Evolutionary conservation across 2,797 vertebrate species (phyloP), one percentile per base, ranked within the genome.

Genomic region (Micropoecilia bifurca): DNA sequence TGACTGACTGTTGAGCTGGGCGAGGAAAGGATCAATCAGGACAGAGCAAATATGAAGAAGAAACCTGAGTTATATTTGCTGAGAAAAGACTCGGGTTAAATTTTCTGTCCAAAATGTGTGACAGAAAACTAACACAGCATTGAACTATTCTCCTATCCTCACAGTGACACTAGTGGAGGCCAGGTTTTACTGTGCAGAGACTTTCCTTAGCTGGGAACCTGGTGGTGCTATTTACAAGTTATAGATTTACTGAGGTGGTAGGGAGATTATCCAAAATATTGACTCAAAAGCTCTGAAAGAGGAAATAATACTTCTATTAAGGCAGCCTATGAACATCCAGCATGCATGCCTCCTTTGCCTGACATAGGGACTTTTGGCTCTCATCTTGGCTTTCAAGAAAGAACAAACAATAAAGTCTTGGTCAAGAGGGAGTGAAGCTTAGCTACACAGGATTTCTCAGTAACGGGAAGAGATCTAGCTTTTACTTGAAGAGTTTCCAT

Each of bases 321-420:
- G 66, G 41, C 22, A 6, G 22, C n/a, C 3, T 81, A 66, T 89
- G 83, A 88, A 88, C 80, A 84, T 79, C 76, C 90, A 80, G 61
- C 30, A 39, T 18, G 36, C 4, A 30, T 9, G 13, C 41, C 66
- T 69, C 41, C 41, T 69, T 43, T 69, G 12, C 41, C 25, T 43
- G 41, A 45, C 78, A 25, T 53, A 68, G 53, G 50, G 79, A 75
- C 79, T 84, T 45, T 81, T 79, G 25, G 47, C 74, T 55, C 80
- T 82, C 85, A 90, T 84, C 45, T 81, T 78, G 25, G 48, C 74
- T 53, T 82, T 84, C 85, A 90, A 89, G 88, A 93, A 90, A 75
- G 53, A 48, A 74, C 3, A 46, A 77, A 79, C 75, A 20, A 78
- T 82, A 84, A 93, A 91, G 53, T 92, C 87, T 86, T 76, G 91